Base-by-base conservation (phyloP, 2,888 invertebrate genomes). In the Diarsia rubi region DNA sequence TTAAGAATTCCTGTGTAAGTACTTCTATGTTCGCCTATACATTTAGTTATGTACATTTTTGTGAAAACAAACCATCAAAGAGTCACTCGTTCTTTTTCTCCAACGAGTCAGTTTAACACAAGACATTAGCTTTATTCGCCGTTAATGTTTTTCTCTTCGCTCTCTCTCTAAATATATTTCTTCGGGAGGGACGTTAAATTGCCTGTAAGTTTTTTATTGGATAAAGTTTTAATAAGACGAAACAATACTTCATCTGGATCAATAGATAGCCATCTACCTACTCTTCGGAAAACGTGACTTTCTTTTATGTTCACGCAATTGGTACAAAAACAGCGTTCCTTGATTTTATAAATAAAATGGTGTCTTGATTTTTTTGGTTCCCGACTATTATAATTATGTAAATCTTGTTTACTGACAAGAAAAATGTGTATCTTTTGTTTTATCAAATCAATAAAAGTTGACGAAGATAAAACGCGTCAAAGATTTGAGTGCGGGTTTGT, bases 131-230 rank as follows among this genome's bases (percentile, higher is more conserved):
- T 84, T 84, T 67, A 74, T 82, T 77, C 76, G 66, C 63, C 65
- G 77, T 82, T 81, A 83, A 80, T 83, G 82, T 77, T 79, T n/a
- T 78, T 82, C 75, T 76, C 75, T 79, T 69, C 78, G 69, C 76
- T 52, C 24, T 57, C 31, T 75, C 73, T 62, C 78, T 57, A 81
- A 82, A 81, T 87, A 80, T 75, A 84, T 78, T 80, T 85, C 78
- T 65, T 74, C 42, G 62, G 45, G 65, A 71, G 62, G 60, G 71
- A 84, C 87, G 86, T 85, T 86, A 86, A 86, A 86, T 86, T 87
- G 84, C 87, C 82, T 81, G 84, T 82, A 82, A 85, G 84, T 85
- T 85, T 79, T 85, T 85, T 87, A 87, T 87, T 80, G 82, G 81
- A 78, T 73, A 87, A 86, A 87, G 81, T 87, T 87, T 82, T 85